Conservation (phyloP, 2,113 vertebrate species). For the Datnioides undecimradiatus region DNA sequence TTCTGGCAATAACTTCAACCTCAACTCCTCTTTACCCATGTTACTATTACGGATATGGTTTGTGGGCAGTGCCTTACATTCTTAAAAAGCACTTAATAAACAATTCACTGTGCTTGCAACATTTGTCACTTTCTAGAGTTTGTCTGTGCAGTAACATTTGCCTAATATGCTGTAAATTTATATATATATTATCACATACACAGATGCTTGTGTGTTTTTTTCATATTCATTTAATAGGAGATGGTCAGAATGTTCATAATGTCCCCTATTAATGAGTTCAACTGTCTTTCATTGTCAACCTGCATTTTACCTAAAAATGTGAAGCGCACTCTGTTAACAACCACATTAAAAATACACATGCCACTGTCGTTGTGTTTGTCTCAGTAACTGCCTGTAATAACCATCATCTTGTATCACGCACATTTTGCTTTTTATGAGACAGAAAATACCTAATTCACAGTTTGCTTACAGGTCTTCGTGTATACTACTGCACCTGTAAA, state of each 20-base stretch:
- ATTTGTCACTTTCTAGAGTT: background rate
- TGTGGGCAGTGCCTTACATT: constrained; percentile 66
- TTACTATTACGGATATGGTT: background rate
- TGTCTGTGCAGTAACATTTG: background rate
- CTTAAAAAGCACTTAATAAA: constrained; percentile 3
- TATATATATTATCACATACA: background rate
- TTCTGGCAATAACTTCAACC: background rate
- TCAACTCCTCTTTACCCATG: background rate
- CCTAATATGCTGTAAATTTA: background rate
- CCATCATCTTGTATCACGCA: background rate
- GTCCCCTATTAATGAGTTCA: background rate
- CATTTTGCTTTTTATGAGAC: too few species aligned
- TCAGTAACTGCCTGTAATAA: background rate
- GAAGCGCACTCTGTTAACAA: constrained; percentile 10
- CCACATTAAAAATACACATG: constrained; percentile 30
- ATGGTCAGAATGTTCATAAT: background rate
- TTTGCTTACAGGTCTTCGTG: too few species aligned
- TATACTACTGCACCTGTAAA: too few species aligned
- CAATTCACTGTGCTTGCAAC: background rate
- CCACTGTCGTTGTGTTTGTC: background rate
- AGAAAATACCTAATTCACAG: too few species aligned
- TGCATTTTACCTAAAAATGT: background rate
- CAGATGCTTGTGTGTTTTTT: background rate
- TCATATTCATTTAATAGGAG: background rate
- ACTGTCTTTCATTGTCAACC: background rate